Conservation (phyloP, 2,113 vertebrate genomes). For the Pristiophorus japonicus region DNA sequence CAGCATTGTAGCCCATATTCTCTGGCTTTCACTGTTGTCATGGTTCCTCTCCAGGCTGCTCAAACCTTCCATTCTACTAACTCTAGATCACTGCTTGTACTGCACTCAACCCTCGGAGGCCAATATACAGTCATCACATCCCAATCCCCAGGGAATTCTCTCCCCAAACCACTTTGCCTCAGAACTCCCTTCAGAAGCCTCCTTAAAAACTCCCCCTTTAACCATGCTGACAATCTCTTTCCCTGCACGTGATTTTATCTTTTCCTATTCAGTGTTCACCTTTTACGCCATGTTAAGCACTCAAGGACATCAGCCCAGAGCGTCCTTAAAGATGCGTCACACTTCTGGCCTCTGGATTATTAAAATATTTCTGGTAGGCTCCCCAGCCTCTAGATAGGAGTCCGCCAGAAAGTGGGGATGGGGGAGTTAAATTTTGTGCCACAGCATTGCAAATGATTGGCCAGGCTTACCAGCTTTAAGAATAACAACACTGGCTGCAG, state of each 20-base stretch:
- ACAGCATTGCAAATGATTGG: neutral
- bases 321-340: neutral
- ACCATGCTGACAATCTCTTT: neutral
- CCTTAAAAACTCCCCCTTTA: neutral
- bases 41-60: neutral
- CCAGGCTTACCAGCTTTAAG: neutral
- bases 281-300: neutral
- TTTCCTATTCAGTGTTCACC: neutral
- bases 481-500: neutral
- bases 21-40: neutral
- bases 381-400: neutral
- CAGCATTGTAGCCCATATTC: no score
- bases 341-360: neutral
- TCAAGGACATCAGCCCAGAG: neutral
- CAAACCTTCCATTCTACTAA: neutral
- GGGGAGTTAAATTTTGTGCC: neutral
- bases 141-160: neutral
- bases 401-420: neutral
- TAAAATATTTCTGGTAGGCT: neutral
- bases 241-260: neutral
- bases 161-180: neutral
- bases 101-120: neutral
- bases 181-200: neutral
- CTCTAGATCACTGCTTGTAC: neutral
- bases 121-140: neutral